Conservation (phyloP, 2,113 vertebrate genomes). For the Halcyon malimbica region DNA sequence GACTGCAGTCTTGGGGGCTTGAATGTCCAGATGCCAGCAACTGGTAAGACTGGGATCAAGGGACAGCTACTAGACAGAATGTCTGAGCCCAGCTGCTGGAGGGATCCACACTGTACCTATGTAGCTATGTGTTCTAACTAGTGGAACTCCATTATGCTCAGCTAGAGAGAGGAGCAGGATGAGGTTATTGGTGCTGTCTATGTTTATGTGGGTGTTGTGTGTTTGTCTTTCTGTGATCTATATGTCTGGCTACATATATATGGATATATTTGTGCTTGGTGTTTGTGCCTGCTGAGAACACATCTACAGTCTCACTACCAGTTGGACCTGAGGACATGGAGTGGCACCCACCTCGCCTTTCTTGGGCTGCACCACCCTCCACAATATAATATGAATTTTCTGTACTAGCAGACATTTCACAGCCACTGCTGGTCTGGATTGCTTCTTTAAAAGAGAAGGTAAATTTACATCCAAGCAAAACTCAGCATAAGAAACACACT, state of each 20-base stretch:
- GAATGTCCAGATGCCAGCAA: background rate
- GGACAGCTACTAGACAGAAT: background rate
- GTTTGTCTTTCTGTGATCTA: background rate
- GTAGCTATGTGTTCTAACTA: background rate
- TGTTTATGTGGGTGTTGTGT: background rate
- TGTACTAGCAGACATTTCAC: background rate
- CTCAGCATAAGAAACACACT: background rate
- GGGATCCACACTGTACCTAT: rapidly evolving
- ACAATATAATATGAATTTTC: background rate
- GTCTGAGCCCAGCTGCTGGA: background rate
- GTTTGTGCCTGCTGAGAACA: background rate
- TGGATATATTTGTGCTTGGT: background rate
- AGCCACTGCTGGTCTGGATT: background rate
- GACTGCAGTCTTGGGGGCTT: rapidly evolving
- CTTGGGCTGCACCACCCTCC: background rate
- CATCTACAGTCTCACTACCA: background rate
- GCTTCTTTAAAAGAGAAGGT: background rate
- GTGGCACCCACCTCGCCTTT: background rate
- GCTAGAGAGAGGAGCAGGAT: background rate
- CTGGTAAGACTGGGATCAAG: background rate
- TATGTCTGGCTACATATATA: background rate
- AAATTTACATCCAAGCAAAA: background rate
- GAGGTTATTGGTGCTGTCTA: rapidly evolving
- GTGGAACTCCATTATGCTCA: background rate
- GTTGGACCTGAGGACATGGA: background rate